Conservation (phyloP, 1,140 invertebrate genomes). For the Phocides pigmalion region DNA sequence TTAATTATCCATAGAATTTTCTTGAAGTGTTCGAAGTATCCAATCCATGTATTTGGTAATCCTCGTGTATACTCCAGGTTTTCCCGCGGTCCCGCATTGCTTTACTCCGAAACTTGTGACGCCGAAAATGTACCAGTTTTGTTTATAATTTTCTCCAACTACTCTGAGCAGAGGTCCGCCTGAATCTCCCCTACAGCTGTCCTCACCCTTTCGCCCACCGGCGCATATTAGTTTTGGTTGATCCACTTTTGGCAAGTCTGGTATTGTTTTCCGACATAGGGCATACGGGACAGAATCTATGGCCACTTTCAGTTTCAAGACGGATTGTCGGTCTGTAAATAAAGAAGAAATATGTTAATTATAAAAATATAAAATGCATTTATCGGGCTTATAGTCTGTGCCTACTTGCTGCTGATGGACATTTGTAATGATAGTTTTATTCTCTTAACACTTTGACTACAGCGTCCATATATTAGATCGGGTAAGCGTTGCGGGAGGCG, state of each 20-base stretch:
- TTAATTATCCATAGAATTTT: neutral
- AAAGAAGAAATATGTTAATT: neutral
- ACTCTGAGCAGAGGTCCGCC: conserved; percentile 64
- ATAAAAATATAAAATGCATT: too few relatives aligned
- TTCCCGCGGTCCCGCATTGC: conserved; percentile 72
- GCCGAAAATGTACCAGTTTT: conserved; percentile 77
- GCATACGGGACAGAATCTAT: conserved; percentile 43
- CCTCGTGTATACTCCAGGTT: conserved; percentile 83
- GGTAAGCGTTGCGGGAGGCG: too few relatives aligned
- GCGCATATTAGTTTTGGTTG: conserved; percentile 84
- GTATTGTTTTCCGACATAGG: conserved; percentile 38
- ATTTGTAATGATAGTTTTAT: too few relatives aligned
- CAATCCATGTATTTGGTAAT: conserved; percentile 82
- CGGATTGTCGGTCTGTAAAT: conserved; percentile 47
- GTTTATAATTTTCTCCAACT: conserved; percentile 39
- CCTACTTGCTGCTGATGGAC: too few relatives aligned
- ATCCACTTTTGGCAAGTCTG: conserved; percentile 55
- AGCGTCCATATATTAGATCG: too few relatives aligned
- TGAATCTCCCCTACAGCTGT: conserved; percentile 54
- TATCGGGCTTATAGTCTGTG: too few relatives aligned
- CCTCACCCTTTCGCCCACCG: conserved; percentile 46
- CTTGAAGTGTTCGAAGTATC: conserved; percentile 60
- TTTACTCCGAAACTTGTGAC: conserved; percentile 84
- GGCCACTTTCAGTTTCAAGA: conserved; percentile 48
- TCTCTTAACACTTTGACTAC: too few relatives aligned